Conservation (phyloP, 2,888 invertebrate genomes). For the Sceliomorpha sp. region DNA sequence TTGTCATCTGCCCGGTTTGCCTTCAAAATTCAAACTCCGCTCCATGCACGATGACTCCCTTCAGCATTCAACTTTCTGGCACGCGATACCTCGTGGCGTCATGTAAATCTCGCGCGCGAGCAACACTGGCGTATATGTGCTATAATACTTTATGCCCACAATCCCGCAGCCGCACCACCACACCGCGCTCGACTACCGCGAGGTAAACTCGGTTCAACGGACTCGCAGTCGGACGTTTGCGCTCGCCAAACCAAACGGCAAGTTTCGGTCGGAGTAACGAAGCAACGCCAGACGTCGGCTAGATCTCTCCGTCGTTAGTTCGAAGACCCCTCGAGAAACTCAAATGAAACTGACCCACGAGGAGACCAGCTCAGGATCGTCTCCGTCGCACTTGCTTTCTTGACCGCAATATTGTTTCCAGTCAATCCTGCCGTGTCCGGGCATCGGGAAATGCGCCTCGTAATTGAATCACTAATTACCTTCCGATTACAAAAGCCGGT, state of each 20-base stretch:
- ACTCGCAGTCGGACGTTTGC: conserved; percentile 55
- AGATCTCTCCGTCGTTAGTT: conserved; percentile 28
- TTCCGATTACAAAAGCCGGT: neutral
- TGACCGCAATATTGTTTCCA: conserved; percentile 29
- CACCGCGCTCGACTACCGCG: conserved; percentile 45
- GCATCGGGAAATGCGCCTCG: neutral
- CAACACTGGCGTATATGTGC: conserved; percentile 42
- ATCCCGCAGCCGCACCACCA: conserved; percentile 36
- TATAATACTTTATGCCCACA: conserved; percentile 44
- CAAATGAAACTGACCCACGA: conserved; percentile 41
- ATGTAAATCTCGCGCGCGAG: conserved; percentile 50
- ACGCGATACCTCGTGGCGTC: conserved; percentile 56
- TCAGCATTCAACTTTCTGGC: conserved; percentile 54
- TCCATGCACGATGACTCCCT: conserved; percentile 44
- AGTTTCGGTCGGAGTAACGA: conserved; percentile 50
- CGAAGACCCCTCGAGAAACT: conserved; percentile 32
- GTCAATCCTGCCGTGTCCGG: conserved; percentile 7
- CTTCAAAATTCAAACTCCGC: conserved; percentile 45
- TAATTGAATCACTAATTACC: conserved; percentile 24
- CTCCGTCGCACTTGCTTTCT: conserved; percentile 10
- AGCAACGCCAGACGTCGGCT: conserved; percentile 31
- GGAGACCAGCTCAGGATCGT: conserved; percentile 20
- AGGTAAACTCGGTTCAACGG: conserved; percentile 56
- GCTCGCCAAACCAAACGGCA: conserved; percentile 50
- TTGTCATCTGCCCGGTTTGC: conserved; percentile 44